These are phyloP conservation scores for Plagodis pulveraria DNA, from an alignment of 2,888 invertebrate genomes.

Conservation along the genomic window DNA sequence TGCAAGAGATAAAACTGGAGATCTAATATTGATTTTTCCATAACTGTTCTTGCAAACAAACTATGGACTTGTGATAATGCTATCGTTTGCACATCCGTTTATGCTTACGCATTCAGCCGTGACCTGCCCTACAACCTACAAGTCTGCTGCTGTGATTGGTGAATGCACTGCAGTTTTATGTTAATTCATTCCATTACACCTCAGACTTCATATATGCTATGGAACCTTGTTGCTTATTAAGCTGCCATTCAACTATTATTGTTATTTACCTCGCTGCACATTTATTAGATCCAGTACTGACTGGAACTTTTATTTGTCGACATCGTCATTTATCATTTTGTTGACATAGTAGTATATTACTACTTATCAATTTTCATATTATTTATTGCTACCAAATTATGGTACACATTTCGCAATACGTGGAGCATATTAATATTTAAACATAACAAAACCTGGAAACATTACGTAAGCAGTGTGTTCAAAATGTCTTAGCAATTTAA, in stretches of 20 bases:
- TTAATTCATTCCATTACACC: slow-evolving; percentile 46
- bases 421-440: no score
- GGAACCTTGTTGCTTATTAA: slow-evolving; percentile 20
- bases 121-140: slow-evolving; percentile 82
- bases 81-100: slow-evolving; percentile 79
- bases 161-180: slow-evolving; percentile 62
- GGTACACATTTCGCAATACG: no score
- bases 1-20: slow-evolving; percentile 26
- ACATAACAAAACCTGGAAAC: neutral
- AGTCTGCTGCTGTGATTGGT: slow-evolving; percentile 64
- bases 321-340: neutral
- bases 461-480: neutral
- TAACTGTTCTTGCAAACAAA: slow-evolving; percentile 45
- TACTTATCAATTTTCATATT: no score
- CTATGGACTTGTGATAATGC: slow-evolving; percentile 66
- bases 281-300: slow-evolving; percentile 7
- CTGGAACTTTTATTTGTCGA: neutral
- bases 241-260: slow-evolving; percentile 9
- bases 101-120: slow-evolving; percentile 77
- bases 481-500: slow-evolving; percentile 2
- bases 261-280: slow-evolving; percentile 15
- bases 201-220: slow-evolving; percentile 26
- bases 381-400: neutral
- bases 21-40: slow-evolving; percentile 49
- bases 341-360: neutral